Conservation (phyloP, 2,113 vertebrate genomes). For the Brachyhypopomus occidentalis region DNA sequence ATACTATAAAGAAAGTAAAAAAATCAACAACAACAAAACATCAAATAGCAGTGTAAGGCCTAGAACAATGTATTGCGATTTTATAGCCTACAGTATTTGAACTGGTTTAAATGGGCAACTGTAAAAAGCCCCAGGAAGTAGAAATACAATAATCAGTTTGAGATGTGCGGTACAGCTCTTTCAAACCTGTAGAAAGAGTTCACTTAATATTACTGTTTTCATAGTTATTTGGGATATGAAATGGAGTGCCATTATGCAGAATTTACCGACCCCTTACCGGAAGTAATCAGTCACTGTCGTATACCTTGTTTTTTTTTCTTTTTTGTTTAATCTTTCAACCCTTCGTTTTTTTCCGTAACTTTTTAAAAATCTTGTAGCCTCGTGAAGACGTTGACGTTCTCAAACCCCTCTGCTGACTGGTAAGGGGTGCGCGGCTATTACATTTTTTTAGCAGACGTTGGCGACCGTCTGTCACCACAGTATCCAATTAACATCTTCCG, state of each 20-base stretch:
- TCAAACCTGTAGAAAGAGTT: neutral
- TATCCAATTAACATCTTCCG: slow-evolving; percentile 24
- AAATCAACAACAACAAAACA: too few species aligned
- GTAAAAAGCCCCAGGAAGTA: neutral
- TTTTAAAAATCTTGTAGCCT: too few species aligned
- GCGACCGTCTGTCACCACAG: neutral
- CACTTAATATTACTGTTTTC: neutral
- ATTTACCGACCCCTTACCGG: neutral
- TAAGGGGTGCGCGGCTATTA: neutral
- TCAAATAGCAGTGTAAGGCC: neutral
- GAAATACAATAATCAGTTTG: neutral
- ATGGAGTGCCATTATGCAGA: neutral
- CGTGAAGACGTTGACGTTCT: neutral
- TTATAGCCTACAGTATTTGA: neutral
- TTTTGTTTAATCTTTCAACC: slow-evolving; percentile 5
- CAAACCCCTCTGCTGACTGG: slow-evolving; percentile 15
- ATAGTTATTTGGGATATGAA: neutral
- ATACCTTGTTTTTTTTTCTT: slow-evolving; percentile 13
- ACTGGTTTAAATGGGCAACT: neutral
- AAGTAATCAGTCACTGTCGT: slow-evolving; percentile 6
- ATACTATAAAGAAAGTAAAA: too few species aligned
- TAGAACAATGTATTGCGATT: neutral
- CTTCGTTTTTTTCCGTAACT: slow-evolving; percentile 6
- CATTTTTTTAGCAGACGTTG: neutral
- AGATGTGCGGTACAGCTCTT: neutral